A percentile compares a stretch with the other conserved stretches of the same genome.
Evolutionary conservation across 2,113 vertebrate genomes (phyloP).

Genomic region (Spea bombifrons): DNA sequence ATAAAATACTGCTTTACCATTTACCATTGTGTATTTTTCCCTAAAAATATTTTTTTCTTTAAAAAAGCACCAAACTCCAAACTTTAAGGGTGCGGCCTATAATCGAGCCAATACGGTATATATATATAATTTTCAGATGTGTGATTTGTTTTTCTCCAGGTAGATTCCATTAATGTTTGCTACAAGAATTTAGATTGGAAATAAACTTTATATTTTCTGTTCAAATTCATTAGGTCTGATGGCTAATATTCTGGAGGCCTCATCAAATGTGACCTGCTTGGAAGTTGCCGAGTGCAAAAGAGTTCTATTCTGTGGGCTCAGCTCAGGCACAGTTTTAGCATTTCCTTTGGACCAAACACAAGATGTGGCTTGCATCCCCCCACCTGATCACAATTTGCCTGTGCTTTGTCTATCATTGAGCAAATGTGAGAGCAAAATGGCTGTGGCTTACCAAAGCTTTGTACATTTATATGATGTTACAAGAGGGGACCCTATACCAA

Average conservation of each 20-base stretch:
- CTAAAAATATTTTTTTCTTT: no score
- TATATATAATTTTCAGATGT: no score
- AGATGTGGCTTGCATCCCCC: slow-evolving; percentile 71
- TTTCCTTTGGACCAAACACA: slow-evolving; percentile 67
- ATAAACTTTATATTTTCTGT: not conserved
- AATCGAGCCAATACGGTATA: no score
- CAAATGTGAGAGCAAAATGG: slow-evolving; percentile 64
- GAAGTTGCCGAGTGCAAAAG: slow-evolving; percentile 64
- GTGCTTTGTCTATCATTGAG: slow-evolving; percentile 57
- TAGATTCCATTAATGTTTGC: no score
- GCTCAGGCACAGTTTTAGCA: slow-evolving; percentile 69
- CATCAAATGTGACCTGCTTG: slow-evolving; percentile 66
- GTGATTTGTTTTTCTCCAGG: no score
- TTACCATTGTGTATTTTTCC: no score
- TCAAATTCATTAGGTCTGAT: slow-evolving; percentile 57
- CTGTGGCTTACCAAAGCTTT: slow-evolving; percentile 55
- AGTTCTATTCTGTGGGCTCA: slow-evolving; percentile 69
- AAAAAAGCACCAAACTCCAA: no score
- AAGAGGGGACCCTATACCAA: slow-evolving; percentile 61
- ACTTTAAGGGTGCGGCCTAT: no score
- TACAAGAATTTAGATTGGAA: no score
- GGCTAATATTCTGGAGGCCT: slow-evolving; percentile 55
- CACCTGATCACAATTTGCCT: slow-evolving; percentile 62
- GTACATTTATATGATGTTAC: slow-evolving; percentile 66
- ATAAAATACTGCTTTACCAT: no score